Conservation (phyloP, 2,113 vertebrate genomes). For the Coreoperca whiteheadi region DNA sequence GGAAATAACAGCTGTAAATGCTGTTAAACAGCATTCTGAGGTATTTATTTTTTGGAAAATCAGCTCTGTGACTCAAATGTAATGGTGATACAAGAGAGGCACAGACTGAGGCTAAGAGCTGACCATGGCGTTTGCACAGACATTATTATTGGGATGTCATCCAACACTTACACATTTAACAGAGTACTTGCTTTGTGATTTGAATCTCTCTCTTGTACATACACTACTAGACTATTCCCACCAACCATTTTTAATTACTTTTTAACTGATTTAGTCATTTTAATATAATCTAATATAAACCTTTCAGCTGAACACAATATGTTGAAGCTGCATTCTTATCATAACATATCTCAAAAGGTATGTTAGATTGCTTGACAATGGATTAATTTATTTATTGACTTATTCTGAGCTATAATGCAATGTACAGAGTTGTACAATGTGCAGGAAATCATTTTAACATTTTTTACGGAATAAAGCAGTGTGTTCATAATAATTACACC, state of each 20-base stretch:
- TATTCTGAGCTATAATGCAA: not conserved
- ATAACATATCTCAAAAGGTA: no score
- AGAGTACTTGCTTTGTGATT: not conserved
- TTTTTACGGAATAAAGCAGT: not conserved
- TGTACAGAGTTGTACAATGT: not conserved
- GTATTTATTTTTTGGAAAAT: not conserved
- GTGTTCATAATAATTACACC: slow-evolving; percentile 4
- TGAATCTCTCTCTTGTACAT: not conserved
- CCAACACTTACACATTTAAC: not conserved
- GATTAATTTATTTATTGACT: not conserved
- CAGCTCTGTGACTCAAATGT: not conserved
- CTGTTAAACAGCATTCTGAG: not conserved
- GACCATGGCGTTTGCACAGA: not conserved
- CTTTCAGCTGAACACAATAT: not conserved
- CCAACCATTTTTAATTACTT: not conserved
- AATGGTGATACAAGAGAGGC: not conserved
- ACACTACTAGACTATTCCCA: not conserved
- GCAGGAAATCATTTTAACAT: not conserved
- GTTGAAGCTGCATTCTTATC: not conserved
- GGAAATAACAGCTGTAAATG: not conserved
- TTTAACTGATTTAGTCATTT: not conserved
- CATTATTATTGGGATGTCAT: not conserved
- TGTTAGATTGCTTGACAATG: not conserved
- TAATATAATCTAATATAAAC: not conserved
- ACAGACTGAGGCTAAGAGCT: not conserved